Base-by-base conservation (phyloP, 2,888 invertebrate genomes). In the Pterobdella sp. region DNA sequence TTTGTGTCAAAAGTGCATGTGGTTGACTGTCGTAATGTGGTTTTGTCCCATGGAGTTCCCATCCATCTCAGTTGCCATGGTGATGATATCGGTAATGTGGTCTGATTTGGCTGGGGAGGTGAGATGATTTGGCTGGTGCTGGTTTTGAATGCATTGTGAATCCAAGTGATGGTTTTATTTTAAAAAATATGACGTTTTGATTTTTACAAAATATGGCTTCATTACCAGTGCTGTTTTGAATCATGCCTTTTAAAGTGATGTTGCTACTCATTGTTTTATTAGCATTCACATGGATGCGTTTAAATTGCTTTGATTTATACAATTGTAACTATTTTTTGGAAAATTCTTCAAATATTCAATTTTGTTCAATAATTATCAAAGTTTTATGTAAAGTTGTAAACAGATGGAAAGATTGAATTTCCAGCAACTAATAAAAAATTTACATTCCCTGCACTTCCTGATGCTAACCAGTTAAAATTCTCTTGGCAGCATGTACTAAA, bases 401-500 rank as follows among this genome's bases (percentile, higher is more conserved):
- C 29, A 34, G 79, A 78, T 0, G 81, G 74, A n/a, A 78, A 78
- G 36, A 77, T 34, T 4, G 81, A 79, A 49, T 81, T 81, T 77
- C 82, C 81, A 65, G 81, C 82, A 3, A 82, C 75, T n/a, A 78
- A 78, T 18, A 81, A 71, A 75, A 76, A 78, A 49, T 76, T 74
- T 18, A 75, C 73, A 7, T 75, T 78, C 49, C 75, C 73, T 22
- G 70, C 67, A 56, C 66, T 35, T 64, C 79, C 79, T 63, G 80
- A 78, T 52, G 79, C 79, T 75, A 82, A 75, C 82, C 82, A 82
- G 76, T 82, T 82, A 22, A 82, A 77, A 73, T 82, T 82, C 4
- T 78, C 76, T 1, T 77, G 72, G 73, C 80, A 81, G 29, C 77
- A 69, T 32, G 80, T 77, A 18, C 52, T 56, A 64, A 63, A 29